A percentile compares a stretch with the other conserved stretches of the same genome.
phyloP scores from a whole-genome alignment of 2,797 vertebrate genomes.

The Tauraco hartlaubi region DNA sequence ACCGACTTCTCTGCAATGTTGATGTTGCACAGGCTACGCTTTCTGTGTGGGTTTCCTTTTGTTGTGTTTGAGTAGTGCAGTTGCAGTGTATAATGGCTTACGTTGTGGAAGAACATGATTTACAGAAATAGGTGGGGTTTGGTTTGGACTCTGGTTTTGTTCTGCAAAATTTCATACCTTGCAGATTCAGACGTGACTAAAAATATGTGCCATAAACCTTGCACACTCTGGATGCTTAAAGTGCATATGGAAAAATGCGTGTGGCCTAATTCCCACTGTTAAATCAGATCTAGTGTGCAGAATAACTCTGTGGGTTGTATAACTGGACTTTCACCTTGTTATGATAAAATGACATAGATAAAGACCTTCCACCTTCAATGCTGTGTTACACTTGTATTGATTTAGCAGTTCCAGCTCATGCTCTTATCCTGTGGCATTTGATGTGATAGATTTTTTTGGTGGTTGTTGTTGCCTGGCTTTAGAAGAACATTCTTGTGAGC shows the following conservation, averaged over 20 bases:
- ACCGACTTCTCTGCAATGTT: not conserved
- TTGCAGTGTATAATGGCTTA: not conserved
- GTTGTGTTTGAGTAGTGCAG: accelerated
- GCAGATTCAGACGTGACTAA: not conserved
- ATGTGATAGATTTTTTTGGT: not conserved
- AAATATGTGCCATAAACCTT: accelerated
- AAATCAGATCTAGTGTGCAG: not conserved
- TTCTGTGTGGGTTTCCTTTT: not conserved
- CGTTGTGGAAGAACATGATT: not conserved
- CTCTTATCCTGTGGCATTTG: conserved; percentile 7
- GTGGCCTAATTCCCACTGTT: not conserved
- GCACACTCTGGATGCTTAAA: not conserved
- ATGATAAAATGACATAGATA: not conserved
- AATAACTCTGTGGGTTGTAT: not conserved
- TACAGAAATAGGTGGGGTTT: not conserved
- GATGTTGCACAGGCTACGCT: accelerated
- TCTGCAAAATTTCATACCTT: not conserved
- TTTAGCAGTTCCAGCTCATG: not conserved
- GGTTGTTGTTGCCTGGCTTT: not conserved
- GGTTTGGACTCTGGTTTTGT: not conserved
- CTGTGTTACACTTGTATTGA: not conserved
- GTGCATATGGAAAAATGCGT: not conserved
- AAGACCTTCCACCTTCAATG: not conserved
- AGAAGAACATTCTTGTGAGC: not conserved
- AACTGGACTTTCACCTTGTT: conserved; percentile 35